Evolutionary conservation across 2,888 invertebrate genomes (phyloP), one percentile per base, ranked within the genome.

Genomic region (Cordilura impudica): DNA sequence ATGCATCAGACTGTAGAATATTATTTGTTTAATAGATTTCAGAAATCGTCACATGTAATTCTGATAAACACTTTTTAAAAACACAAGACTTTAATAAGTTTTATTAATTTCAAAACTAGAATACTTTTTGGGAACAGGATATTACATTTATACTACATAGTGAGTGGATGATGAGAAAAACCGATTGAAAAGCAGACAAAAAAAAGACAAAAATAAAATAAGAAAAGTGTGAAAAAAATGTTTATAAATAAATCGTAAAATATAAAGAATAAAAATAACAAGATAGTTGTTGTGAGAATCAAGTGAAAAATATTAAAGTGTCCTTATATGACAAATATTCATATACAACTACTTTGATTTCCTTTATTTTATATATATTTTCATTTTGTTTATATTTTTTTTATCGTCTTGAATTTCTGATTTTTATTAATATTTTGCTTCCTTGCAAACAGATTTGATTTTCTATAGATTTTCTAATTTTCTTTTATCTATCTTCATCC

Each of bases 401-500:
- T 60, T 23, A 35, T 12, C 14, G 26, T 60, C n/a, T n/a, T 21
- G n/a, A n/a, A n/a, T n/a, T n/a, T n/a, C 39, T 23, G 39, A 12
- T 45, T 29, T 26, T 47, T 45, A 45, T 61, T 47, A 1, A 8
- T 31, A 18, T 6, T 2, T 26, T 45, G 43, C 45, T 12, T 47
- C 16, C 26, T 43, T 26, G 43, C 26, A 60, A 70, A 39, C 39
- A 51, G 58, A 51, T 60, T 70, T 51, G 60, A 51, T 70, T 60
- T 70, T 70, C 60, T 70, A 51, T 51, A 51, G 51, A 60, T 43
- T 60, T 43, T 47, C 10, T 19, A 47, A 19, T 35, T 51, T 65
- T 29, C 29, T 18, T 56, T 31, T 54, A 54, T 49, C 35, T 70
- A 51, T 43, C 47, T 49, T 69, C 23, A 58, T 60, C 26, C 58